A percentile compares a stretch with the other conserved stretches of the same genome.
Conservation (phyloP, 2,888 invertebrate species). For the Plusia festucae region DNA sequence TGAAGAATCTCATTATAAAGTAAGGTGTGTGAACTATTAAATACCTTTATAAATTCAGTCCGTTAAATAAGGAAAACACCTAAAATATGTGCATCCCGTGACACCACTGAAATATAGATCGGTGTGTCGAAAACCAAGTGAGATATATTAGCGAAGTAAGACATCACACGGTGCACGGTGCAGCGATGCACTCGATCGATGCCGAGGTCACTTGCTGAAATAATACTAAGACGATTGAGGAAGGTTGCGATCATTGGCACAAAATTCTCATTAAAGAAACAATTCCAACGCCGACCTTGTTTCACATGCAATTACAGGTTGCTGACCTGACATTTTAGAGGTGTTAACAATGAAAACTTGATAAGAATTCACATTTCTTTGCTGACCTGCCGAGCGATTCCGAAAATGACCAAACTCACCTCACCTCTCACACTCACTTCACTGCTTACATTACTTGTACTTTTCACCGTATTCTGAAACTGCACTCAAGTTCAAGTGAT, state of each 20-base stretch:
- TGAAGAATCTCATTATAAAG: too few species aligned
- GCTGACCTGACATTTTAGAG: conserved; percentile 51
- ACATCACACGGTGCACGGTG: background rate
- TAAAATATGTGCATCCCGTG: background rate
- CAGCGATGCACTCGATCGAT: conserved; percentile 53
- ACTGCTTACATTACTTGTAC: too few species aligned
- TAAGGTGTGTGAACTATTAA: too few species aligned
- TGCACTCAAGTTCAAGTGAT: too few species aligned
- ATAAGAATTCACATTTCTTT: conserved; percentile 35
- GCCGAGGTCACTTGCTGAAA: conserved; percentile 50
- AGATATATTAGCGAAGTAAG: background rate
- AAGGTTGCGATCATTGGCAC: conserved; percentile 43
- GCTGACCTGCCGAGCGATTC: background rate
- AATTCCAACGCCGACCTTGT: conserved; percentile 45
- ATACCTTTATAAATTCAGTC: too few species aligned
- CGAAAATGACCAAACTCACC: too few species aligned
- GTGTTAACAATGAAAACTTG: conserved; percentile 44
- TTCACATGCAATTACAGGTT: conserved; percentile 44
- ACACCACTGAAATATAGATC: background rate
- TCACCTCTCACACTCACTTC: too few species aligned
- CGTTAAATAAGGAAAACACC: background rate
- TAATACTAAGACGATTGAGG: conserved; percentile 46
- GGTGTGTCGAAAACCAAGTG: background rate
- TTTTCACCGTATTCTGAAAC: too few species aligned
- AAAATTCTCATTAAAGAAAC: conserved; percentile 43